Percentiles rank a stretch among this genome's conserved stretches.
Evolutionary conservation across 2,797 vertebrate species (phyloP).

Genomic region (Hapalemur alaotrensis): DNA sequence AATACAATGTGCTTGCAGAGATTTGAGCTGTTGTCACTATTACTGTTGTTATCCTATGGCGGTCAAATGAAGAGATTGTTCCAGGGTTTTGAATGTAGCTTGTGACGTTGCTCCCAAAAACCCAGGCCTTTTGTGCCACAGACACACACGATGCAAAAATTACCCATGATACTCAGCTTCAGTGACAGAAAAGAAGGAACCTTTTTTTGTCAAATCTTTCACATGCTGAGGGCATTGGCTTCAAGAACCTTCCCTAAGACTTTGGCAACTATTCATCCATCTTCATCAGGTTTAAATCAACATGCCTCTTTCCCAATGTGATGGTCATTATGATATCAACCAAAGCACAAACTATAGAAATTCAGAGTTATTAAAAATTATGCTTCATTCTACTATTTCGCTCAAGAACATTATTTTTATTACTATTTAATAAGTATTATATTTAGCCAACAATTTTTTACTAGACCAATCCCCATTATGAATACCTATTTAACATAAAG

Average conservation of each 20-base stretch:
- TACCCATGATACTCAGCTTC: background rate
- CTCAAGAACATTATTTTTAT: background rate
- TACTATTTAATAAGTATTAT: background rate
- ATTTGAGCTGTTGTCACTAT: background rate
- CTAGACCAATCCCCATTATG: background rate
- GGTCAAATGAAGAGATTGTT: background rate
- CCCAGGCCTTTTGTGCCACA: background rate
- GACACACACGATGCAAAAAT: background rate
- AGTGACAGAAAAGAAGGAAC: background rate
- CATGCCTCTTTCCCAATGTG: background rate
- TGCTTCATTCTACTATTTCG: background rate
- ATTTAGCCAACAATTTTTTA: conserved; percentile 6
- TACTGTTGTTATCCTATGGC: background rate
- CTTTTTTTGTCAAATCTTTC: background rate
- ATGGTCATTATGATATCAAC: background rate
- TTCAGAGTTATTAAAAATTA: background rate
- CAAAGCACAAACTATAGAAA: background rate
- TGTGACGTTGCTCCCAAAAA: background rate
- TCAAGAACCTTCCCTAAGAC: background rate
- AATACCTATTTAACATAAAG: background rate
- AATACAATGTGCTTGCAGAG: background rate
- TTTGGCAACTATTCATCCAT: background rate
- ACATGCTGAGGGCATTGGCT: background rate
- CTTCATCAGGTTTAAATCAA: background rate
- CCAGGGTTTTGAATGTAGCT: background rate